Conservation (phyloP, 2,888 invertebrate genomes). For the Diplolepis rosae region DNA sequence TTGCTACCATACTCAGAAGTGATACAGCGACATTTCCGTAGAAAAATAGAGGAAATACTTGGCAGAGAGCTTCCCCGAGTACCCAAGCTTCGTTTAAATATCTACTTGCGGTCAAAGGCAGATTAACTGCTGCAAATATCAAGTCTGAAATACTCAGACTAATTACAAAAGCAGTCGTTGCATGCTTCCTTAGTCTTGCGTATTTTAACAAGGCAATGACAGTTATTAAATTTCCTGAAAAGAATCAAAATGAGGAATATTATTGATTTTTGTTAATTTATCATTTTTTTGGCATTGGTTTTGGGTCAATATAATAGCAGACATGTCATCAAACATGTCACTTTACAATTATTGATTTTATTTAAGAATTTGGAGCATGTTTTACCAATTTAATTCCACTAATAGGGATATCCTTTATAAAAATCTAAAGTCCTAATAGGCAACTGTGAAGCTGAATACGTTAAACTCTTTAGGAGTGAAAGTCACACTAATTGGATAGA, state of each 20-base stretch:
- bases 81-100: slow-evolving; percentile 89
- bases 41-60: slow-evolving; percentile 90
- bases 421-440: too few species aligned
- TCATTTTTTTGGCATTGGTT: too few species aligned
- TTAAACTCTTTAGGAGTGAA: slow-evolving; percentile 18
- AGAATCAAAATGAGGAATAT: too few species aligned
- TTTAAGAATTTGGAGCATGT: too few species aligned
- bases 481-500: slow-evolving; percentile 10
- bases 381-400: too few species aligned
- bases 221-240: slow-evolving; percentile 87
- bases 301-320: too few species aligned
- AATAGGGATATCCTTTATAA: too few species aligned
- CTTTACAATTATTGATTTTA: too few species aligned
- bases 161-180: slow-evolving; percentile 91
- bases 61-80: slow-evolving; percentile 84
- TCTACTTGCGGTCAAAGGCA: slow-evolving; percentile 88
- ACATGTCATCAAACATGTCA: too few species aligned
- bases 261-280: neutral
- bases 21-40: slow-evolving; percentile 93
- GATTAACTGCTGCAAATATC: slow-evolving; percentile 87
- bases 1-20: slow-evolving; percentile 90
- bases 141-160: slow-evolving; percentile 90
- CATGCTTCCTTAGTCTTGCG: slow-evolving; percentile 86
- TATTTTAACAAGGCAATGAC: slow-evolving; percentile 86
- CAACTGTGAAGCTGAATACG: neutral